These are phyloP conservation scores for Pentalonia nigronervosa DNA, from an alignment of 1,140 invertebrate genomes.

Conservation along the genomic window DNA sequence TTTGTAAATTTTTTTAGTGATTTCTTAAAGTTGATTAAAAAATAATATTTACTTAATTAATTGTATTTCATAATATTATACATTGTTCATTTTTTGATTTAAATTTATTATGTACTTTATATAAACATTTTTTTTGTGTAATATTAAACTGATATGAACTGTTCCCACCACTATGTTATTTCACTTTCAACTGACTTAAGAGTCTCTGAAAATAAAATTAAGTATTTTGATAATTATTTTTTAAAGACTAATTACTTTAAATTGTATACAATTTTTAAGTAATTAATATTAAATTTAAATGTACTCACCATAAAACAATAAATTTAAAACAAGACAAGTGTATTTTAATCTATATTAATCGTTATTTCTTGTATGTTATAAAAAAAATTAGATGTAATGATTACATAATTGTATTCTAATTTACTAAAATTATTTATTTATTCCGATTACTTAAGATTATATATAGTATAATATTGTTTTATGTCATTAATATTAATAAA, in stretches of 20 bases:
- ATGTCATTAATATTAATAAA: slow-evolving; percentile 19
- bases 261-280: neutral
- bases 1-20: neutral
- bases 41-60: neutral
- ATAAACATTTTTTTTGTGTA: no score
- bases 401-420: slow-evolving; percentile 24
- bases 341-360: neutral
- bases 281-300: neutral
- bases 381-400: neutral
- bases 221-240: neutral
- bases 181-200: neutral
- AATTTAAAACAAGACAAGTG: neutral
- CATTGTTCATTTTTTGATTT: neutral
- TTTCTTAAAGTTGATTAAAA: neutral
- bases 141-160: neutral
- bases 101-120: neutral
- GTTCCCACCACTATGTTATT: neutral
- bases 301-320: neutral
- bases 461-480: slow-evolving; percentile 24
- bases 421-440: slow-evolving; percentile 9
- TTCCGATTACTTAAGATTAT: slow-evolving; percentile 23
- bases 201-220: neutral
- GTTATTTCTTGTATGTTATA: slow-evolving; percentile 6
- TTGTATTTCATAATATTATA: neutral
- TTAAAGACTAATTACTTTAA: neutral